Base-by-base conservation (phyloP, 2,113 vertebrate genomes). In the Psettodes erumei region DNA sequence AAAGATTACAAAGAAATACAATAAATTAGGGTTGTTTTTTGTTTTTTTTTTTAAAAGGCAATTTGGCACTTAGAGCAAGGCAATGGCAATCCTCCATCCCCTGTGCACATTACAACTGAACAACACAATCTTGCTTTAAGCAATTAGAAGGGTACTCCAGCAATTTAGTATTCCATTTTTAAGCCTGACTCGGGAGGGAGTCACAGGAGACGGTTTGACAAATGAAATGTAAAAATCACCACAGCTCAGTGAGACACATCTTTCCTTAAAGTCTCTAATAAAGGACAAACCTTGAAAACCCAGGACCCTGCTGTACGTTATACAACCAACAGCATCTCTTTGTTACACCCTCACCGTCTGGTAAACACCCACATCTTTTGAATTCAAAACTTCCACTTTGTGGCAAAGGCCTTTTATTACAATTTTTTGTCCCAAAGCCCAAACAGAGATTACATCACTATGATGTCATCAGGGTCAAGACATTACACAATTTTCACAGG, bases 21-120 rank as follows among this genome's bases (percentile, higher is more conserved):
- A 53, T 64, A 38, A 53, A 70, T 78, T 0, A 56, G 43, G 27
- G 28, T 59, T n/a, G n/a, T n/a, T n/a, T n/a, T n/a, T n/a, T n/a
- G n/a, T n/a, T n/a, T n/a, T n/a, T n/a, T n/a, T n/a, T n/a, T n/a
- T n/a, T n/a, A n/a, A n/a, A n/a, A 51, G 23, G n/a, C 8, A 58
- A 51, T 45, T 72, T 62, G 18, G 47, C 21, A 30, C 10, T 33
- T 18, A n/a, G 25, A 40, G 38, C 43, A 28, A 69, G 77, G 61
- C 1, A 3, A 23, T 38, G 15, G 42, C 32, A 33, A 55, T 50
- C 27, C 3, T 54, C 16, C n/a, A 8, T 53, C 4, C 43, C 50
- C 6, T 13, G 16, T 63, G 42, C 8, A 69, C 19, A 58, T 12
- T 13, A 13, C 27, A 23, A 40, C 9, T 35, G 27, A 40, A n/a